Evolutionary conservation across 1,140 invertebrate genomes (phyloP), one percentile per base, ranked within the genome.

Genomic region (Pristionchus pacificus): DNA sequence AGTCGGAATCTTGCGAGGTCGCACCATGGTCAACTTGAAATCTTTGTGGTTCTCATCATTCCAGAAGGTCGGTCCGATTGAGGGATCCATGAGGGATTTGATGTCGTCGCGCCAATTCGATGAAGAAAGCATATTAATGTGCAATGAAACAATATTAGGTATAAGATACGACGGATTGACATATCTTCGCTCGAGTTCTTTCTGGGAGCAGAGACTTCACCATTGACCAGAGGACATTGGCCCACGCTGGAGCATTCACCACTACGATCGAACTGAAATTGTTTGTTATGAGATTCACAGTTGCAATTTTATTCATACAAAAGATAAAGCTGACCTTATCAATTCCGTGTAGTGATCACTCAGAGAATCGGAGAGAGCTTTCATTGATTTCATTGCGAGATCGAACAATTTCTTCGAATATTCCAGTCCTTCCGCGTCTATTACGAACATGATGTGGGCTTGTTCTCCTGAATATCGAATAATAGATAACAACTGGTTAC

Each of bases 281-380:
- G n/a, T n/a, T n/a, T n/a, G n/a, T n/a, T n/a, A n/a, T n/a, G n/a
- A n/a, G n/a, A n/a, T n/a, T n/a, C n/a, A n/a, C n/a, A n/a, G n/a
- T n/a, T n/a, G n/a, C n/a, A n/a, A n/a, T n/a, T n/a, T n/a, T n/a
- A n/a, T n/a, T n/a, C n/a, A n/a, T n/a, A n/a, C n/a, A n/a, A n/a
- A n/a, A n/a, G n/a, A n/a, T n/a, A n/a, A n/a, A n/a, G n/a, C n/a
- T n/a, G n/a, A 49, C 68, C 79, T 79, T 32, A 80, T 81, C 68
- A 80, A 58, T 62, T 80, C 79, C 25, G 81, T 79, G 57, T 80
- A 80, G 66, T 80, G 79, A 19, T 73, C 69, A 2, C 79, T 66
- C 79, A 80, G 79, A 61, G 77, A 80, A 60, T 81, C 79, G 25
- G 75, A 60, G 25, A 80, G 55, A 2, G 68, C 32, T 38, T 72